Percentiles rank a stretch among this genome's conserved stretches.
phyloP scores from a whole-genome alignment of 2,113 vertebrate genomes.

The Amphilophus citrinellus region DNA sequence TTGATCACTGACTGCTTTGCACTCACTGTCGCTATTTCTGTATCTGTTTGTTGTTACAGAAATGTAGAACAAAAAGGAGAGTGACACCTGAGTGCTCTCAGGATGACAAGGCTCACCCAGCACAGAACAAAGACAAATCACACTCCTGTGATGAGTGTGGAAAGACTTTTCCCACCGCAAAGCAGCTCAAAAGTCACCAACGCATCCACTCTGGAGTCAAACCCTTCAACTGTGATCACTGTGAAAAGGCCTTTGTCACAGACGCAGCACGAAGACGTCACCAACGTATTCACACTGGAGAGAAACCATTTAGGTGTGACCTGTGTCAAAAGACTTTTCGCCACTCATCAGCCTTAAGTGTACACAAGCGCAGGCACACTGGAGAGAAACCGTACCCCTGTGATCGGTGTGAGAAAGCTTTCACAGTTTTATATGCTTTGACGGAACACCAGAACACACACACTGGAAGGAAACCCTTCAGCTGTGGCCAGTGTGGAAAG shows the following conservation, averaged over 20 bases:
- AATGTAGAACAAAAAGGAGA: too few relatives aligned
- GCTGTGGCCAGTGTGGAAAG: neutral
- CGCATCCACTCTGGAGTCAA: neutral
- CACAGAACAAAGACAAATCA: neutral
- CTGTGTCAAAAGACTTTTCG: neutral
- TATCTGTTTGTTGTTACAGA: too few relatives aligned
- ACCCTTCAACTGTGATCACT: fast-evolving
- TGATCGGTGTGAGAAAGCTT: neutral
- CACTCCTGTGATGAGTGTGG: neutral
- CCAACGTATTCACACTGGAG: neutral
- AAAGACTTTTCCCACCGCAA: neutral
- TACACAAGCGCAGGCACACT: neutral
- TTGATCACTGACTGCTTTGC: too few relatives aligned
- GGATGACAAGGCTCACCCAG: neutral
- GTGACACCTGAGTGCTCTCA: too few relatives aligned
- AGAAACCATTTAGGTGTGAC: neutral
- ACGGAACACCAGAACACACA: neutral
- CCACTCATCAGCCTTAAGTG: neutral
- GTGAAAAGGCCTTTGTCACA: neutral
- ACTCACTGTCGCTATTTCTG: too few relatives aligned
- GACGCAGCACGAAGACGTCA: neutral
- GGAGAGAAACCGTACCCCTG: neutral
- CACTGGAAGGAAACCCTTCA: neutral
- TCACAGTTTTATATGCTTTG: neutral
- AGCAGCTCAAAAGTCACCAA: neutral